These are phyloP conservation scores for Papilio dardanus DNA, from an alignment of 1,140 invertebrate genomes.

Conservation along the genomic window DNA sequence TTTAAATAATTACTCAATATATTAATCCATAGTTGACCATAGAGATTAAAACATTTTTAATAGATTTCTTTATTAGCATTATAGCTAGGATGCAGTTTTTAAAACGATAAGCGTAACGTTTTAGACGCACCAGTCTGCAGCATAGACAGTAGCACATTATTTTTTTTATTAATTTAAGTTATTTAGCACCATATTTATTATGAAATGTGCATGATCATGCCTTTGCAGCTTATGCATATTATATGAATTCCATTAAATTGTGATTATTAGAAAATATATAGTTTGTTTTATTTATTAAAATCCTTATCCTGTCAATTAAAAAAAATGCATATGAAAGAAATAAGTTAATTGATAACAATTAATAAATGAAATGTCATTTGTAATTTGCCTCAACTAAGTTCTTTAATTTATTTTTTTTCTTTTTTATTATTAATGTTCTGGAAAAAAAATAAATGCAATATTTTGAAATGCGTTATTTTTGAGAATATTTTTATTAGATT, in stretches of 20 bases:
- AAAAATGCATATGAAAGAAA: background rate
- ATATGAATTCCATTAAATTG: slow-evolving; percentile 77
- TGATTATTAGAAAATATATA: slow-evolving; percentile 68
- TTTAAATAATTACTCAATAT: slow-evolving; percentile 38
- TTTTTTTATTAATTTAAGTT: slow-evolving; percentile 66
- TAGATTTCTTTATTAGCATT: slow-evolving; percentile 24
- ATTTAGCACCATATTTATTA: slow-evolving; percentile 79
- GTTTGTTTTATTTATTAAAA: slow-evolving; percentile 42
- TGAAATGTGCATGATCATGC: slow-evolving; percentile 70
- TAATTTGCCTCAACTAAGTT: too few relatives aligned
- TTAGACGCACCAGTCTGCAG: slow-evolving; percentile 73
- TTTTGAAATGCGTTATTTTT: too few relatives aligned
- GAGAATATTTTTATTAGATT: too few relatives aligned
- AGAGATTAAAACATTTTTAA: slow-evolving; percentile 44
- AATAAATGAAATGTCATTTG: too few relatives aligned
- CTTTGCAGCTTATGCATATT: slow-evolving; percentile 73
- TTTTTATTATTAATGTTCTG: too few relatives aligned
- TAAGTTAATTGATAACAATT: too few relatives aligned
- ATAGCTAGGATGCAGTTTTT: slow-evolving; percentile 50
- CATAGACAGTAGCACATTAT: slow-evolving; percentile 71
- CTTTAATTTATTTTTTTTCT: too few relatives aligned
- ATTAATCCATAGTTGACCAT: slow-evolving; percentile 17
- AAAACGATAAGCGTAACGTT: slow-evolving; percentile 52
- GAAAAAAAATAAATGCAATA: too few relatives aligned
- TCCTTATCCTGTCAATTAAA: background rate